phyloP scores from a whole-genome alignment of 2,113 vertebrate species.

The Oenanthe oenanthe region DNA sequence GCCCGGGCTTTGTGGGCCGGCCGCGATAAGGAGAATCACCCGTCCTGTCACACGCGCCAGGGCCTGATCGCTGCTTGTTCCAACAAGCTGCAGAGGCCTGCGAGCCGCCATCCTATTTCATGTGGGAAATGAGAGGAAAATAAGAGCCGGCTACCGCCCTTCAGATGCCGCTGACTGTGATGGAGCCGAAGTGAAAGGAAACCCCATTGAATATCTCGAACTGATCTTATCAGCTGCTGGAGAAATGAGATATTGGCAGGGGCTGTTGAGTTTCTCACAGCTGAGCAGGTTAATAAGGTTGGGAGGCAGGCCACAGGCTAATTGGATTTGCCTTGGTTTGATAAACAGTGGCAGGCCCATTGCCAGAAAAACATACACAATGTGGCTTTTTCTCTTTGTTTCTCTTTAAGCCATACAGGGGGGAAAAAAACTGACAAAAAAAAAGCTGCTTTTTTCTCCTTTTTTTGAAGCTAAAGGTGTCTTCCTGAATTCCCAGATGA shows the following conservation, averaged over 20 bases:
- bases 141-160: slow-evolving; percentile 74
- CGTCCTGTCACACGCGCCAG: slow-evolving; percentile 82
- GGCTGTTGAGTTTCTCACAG: slow-evolving; percentile 87
- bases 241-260: slow-evolving; percentile 99
- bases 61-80: slow-evolving; percentile 83
- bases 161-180: slow-evolving; percentile 80
- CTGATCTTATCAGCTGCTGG: slow-evolving; percentile 91
- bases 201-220: slow-evolving; percentile 88
- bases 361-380: slow-evolving; percentile 77
- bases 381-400: slow-evolving; percentile 66
- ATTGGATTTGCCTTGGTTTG: slow-evolving; percentile 97
- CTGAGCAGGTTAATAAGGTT: slow-evolving; percentile 96
- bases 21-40: slow-evolving; percentile 95
- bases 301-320: slow-evolving; percentile 92
- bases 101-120: slow-evolving; percentile 84
- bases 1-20: slow-evolving; percentile 96
- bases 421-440: not conserved
- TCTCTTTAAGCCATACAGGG: not conserved
- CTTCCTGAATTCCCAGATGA: slow-evolving; percentile 73
- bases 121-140: slow-evolving; percentile 78
- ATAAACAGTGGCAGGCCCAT: slow-evolving; percentile 88
- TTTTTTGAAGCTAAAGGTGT: slow-evolving; percentile 1
- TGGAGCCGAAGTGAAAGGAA: slow-evolving; percentile 83
- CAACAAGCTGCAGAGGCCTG: slow-evolving; percentile 80
- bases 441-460: not conserved